Base-by-base conservation (phyloP, 2,797 vertebrate species). In the Spinus pinus region DNA sequence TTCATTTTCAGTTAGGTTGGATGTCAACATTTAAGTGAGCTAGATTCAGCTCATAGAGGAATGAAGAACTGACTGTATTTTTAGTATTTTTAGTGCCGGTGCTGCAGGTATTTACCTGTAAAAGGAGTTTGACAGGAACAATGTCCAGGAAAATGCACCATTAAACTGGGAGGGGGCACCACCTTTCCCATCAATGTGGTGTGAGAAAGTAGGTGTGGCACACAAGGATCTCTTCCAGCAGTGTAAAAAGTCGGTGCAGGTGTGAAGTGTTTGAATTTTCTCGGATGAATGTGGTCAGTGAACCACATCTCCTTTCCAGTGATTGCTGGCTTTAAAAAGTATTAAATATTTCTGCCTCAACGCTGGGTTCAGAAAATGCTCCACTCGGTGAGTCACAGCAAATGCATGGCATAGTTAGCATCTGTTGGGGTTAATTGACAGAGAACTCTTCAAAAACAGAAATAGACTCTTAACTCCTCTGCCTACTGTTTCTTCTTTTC, bases 401-500 rank as follows among this genome's bases (percentile, higher is more conserved):
- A 49, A 57, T 72, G 46, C 47, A n/a, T 19, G 23, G 39, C 35
- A 30, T 39, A 17, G 69, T 78, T 56, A 24, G 80, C 65, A 70
- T 91, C 81, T 79, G 65, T 25, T 6, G 14, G 35, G 46, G 69
- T 92, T 94, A 95, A 86, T 72, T 93, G 75, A 86, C 37, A 57
- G 53, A 82, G 42, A 74, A 81, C 57, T 47, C 64, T 37, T 91
- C 86, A 94, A 90, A 83, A 87, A n/a, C 47, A 81, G 69, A 77
- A 80, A 70, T 27, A 49, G n/a, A 44, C 33, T 81, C 56, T 72
- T 35, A 73, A 80, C 31, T 85, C 47, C 54, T 71, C 56, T 72
- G 53, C 11, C 3, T 33, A 41, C 39, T 46, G 21, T 79, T 92
- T 86, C 81, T 80, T 41, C 61, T 88, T 77, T 85, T 30, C 51